These are phyloP conservation scores for Synaphobranchus kaupii DNA, from an alignment of 2,797 vertebrate species.

Conservation along the genomic window DNA sequence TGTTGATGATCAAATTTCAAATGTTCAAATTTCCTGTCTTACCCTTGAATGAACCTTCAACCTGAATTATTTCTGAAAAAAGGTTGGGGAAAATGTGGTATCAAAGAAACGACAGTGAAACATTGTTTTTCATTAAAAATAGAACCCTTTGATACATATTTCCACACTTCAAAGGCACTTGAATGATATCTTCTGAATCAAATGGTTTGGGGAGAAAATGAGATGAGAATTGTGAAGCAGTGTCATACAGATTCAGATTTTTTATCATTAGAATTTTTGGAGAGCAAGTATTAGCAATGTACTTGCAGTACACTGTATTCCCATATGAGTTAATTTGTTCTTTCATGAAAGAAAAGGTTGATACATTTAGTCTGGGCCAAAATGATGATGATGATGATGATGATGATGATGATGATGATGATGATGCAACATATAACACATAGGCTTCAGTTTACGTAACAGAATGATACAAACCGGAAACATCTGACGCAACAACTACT, in stretches of 20 bases:
- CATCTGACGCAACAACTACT: no score
- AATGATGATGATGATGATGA: no score
- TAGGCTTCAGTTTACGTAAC: no score
- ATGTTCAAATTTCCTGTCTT: background rate
- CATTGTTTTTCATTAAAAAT: constrained; percentile 6
- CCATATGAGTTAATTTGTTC: no score
- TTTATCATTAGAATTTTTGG: background rate
- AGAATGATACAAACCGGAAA: no score
- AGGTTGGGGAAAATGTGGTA: background rate
- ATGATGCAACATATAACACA: no score
- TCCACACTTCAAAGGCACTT: background rate
- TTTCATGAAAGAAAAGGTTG: no score
- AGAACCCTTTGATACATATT: background rate
- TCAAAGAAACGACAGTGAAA: background rate
- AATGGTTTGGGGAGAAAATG: background rate
- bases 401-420: no score
- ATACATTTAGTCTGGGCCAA: no score
- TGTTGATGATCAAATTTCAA: no score
- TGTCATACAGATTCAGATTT: background rate
- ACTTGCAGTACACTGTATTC: no score
- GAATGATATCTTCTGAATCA: background rate
- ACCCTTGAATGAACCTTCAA: background rate
- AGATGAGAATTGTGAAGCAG: background rate
- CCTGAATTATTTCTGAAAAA: background rate
- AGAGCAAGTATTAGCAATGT: background rate